Conservation (phyloP, 1,140 invertebrate genomes). For the Amphibalanus amphitrite region DNA sequence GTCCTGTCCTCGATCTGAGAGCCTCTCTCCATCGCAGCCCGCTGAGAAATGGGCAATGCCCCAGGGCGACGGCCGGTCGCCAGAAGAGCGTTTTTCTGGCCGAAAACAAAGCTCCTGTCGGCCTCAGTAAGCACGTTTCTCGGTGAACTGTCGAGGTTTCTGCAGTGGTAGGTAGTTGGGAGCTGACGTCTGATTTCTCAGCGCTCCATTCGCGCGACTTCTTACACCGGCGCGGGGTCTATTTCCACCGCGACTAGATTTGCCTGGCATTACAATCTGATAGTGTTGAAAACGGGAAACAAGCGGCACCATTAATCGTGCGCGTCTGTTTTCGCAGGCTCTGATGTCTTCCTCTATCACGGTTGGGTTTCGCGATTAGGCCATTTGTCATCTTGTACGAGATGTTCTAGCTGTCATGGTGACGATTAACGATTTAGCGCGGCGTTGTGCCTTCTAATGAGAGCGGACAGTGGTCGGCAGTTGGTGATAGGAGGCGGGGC, state of each 20-base stretch:
- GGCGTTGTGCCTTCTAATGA: background rate
- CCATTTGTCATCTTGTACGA: background rate
- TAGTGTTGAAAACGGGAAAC: slow-evolving; percentile 1
- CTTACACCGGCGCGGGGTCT: background rate
- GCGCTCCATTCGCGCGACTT: background rate
- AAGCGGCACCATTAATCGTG: background rate
- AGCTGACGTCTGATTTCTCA: background rate
- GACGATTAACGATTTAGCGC: background rate
- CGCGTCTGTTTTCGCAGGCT: background rate
- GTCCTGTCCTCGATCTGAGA: background rate
- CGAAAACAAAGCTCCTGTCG: background rate
- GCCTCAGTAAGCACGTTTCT: background rate
- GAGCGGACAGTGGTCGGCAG: background rate
- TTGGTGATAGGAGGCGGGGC: background rate
- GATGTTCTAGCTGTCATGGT: background rate
- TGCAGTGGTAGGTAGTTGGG: background rate
- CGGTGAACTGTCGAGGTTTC: background rate
- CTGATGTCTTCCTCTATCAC: background rate
- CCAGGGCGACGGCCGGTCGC: background rate
- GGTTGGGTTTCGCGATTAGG: background rate
- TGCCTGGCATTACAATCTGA: background rate
- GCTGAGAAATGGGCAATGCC: background rate
- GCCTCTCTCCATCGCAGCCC: background rate
- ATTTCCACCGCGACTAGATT: background rate
- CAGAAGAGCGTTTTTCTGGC: background rate